Percentiles rank a stretch among this genome's conserved stretches.
These are phyloP conservation scores for Melanchra persicariae DNA, from an alignment of 2,888 invertebrate species.

Conservation along the genomic window DNA sequence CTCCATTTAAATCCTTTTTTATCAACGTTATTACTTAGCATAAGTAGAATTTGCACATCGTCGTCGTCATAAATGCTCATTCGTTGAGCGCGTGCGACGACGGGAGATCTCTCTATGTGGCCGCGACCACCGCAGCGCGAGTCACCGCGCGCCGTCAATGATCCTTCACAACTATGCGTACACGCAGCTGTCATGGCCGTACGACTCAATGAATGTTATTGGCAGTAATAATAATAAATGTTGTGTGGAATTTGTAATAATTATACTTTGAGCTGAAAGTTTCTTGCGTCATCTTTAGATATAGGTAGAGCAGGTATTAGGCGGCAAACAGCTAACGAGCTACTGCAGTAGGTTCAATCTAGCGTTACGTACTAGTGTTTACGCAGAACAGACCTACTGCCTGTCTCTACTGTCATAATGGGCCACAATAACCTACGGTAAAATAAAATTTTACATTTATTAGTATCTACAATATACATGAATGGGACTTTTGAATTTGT, in stretches of 20 bases:
- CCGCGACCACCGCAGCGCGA: conserved; percentile 71
- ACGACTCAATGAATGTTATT: conserved; percentile 59
- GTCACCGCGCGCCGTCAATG: conserved; percentile 64
- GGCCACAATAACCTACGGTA: too few relatives aligned
- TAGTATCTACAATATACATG: too few relatives aligned
- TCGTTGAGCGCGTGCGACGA: conserved; percentile 71
- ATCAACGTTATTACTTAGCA: conserved; percentile 62
- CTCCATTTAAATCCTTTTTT: conserved; percentile 52
- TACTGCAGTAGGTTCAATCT: neutral
- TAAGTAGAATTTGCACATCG: conserved; percentile 64
- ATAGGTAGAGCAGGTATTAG: neutral
- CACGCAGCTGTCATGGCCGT: conserved; percentile 59
- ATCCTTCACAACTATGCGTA: conserved; percentile 70
- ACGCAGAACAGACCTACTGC: too few relatives aligned
- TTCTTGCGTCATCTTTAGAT: neutral
- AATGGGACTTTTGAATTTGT: too few relatives aligned
- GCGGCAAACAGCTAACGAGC: neutral
- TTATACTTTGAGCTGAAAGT: neutral
- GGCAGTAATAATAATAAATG: conserved; percentile 57
- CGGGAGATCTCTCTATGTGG: conserved; percentile 74
- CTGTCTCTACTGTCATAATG: too few relatives aligned
- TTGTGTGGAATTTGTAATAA: conserved; percentile 22
- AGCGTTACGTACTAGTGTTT: too few relatives aligned
- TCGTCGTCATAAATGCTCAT: conserved; percentile 60
- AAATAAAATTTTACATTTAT: too few relatives aligned